phyloP scores from a whole-genome alignment of 2,113 vertebrate species.

The Bufo bufo region DNA sequence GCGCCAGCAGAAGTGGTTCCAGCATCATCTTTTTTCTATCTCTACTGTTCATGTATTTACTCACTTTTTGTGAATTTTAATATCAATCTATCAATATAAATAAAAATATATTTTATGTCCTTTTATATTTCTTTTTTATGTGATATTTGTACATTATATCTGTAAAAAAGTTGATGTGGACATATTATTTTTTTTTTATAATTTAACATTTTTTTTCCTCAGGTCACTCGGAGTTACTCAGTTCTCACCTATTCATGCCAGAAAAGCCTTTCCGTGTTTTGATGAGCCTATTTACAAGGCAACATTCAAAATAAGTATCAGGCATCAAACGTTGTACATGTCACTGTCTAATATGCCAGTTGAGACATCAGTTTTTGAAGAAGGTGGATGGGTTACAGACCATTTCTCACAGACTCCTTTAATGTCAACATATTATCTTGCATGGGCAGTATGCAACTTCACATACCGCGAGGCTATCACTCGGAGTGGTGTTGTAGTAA shows the following conservation, averaged over 20 bases:
- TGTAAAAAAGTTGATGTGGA: no score
- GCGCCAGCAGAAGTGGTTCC: no score
- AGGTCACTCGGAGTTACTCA: slow-evolving; percentile 94
- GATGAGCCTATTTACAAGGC: slow-evolving; percentile 98
- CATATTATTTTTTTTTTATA: no score
- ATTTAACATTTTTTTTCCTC: slow-evolving; percentile 44
- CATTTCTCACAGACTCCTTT: slow-evolving; percentile 91
- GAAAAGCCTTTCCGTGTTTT: slow-evolving; percentile 98
- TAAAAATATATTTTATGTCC: no score
- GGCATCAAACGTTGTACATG: slow-evolving; percentile 88
- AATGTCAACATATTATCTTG: slow-evolving; percentile 97
- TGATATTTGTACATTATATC: no score
- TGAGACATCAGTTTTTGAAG: slow-evolving; percentile 81
- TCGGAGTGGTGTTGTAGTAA: slow-evolving; percentile 86
- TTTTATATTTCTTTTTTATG: no score
- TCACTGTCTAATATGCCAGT: slow-evolving; percentile 97
- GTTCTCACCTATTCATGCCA: slow-evolving; percentile 94
- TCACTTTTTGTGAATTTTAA: no score
- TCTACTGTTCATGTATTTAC: no score
- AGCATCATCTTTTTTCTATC: no score
- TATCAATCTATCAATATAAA: no score
- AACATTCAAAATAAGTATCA: slow-evolving; percentile 92
- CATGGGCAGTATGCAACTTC: slow-evolving; percentile 98
- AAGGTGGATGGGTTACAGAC: slow-evolving; percentile 90
- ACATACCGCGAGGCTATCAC: slow-evolving; percentile 87